phyloP scores from a whole-genome alignment of 1,140 invertebrate species.

The Drosophila pachea region DNA sequence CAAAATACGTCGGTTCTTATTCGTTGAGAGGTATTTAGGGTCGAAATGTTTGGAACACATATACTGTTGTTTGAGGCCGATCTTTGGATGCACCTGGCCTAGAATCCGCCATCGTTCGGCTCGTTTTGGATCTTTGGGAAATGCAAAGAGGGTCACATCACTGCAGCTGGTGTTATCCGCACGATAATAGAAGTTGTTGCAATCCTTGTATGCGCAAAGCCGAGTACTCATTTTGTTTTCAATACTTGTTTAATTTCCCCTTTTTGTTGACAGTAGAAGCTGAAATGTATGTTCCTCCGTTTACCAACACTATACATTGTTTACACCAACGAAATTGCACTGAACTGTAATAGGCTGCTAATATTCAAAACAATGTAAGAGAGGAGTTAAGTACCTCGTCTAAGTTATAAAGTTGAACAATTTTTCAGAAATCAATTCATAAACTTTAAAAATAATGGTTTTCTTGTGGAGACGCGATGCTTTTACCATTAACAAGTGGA shows the following conservation, averaged over 20 bases:
- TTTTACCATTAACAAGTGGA: no score
- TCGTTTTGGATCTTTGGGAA: constrained; percentile 58
- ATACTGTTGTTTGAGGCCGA: constrained; percentile 29
- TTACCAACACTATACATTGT: neutral
- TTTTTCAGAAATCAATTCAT: no score
- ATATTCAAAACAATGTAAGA: no score
- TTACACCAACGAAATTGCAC: no score
- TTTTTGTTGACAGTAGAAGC: neutral
- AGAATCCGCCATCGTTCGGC: constrained; percentile 50
- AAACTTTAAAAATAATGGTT: no score
- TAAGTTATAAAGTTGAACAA: no score
- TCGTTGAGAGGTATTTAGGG: constrained; percentile 46
- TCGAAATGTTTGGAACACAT: constrained; percentile 74
- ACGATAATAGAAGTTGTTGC: constrained; percentile 45
- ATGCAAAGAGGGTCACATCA: constrained; percentile 53
- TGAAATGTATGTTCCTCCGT: no score
- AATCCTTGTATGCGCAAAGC: constrained; percentile 63
- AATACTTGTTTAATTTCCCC: neutral
- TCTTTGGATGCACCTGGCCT: constrained; percentile 51
- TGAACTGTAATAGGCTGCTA: no score
- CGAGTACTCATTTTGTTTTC: constrained; percentile 38
- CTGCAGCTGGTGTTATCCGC: constrained; percentile 7
- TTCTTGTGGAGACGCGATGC: no score
- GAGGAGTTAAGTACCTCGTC: no score
- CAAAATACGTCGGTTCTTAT: constrained; percentile 49